phyloP scores from a whole-genome alignment of 2,888 invertebrate species.

The Sesia bembeciformis region DNA sequence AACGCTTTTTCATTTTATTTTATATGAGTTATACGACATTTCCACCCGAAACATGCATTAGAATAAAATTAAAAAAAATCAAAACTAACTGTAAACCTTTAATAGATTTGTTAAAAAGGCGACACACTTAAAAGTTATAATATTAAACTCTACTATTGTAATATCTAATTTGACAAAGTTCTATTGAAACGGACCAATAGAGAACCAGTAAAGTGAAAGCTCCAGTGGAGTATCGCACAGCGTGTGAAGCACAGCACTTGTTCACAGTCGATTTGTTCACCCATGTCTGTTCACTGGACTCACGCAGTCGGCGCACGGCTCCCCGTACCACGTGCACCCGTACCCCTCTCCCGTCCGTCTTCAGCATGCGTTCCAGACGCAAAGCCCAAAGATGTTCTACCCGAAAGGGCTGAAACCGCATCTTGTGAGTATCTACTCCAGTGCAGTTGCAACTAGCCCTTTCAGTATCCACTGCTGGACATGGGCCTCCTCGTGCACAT shows the following conservation, averaged over 20 bases:
- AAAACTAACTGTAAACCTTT: background rate
- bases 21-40: too few relatives aligned
- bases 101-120: background rate
- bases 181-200: background rate
- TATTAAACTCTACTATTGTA: background rate
- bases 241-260: conserved; percentile 16
- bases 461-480: too few relatives aligned
- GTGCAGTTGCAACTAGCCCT: too few relatives aligned
- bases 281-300: conserved; percentile 64
- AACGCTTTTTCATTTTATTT: too few relatives aligned
- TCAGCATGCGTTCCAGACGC: conserved; percentile 77
- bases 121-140: background rate
- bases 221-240: background rate
- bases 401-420: conserved; percentile 76
- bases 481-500: too few relatives aligned
- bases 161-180: background rate
- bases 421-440: conserved; percentile 50
- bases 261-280: conserved; percentile 60
- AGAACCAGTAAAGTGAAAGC: background rate
- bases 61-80: background rate
- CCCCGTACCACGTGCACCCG: conserved; percentile 84
- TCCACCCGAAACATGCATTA: too few relatives aligned
- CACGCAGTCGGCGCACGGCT: conserved; percentile 75
- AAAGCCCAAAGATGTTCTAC: conserved; percentile 75
- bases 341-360: conserved; percentile 76